These are phyloP conservation scores for Monochamus saltuarius DNA, from an alignment of 1,140 invertebrate genomes.

Conservation along the genomic window DNA sequence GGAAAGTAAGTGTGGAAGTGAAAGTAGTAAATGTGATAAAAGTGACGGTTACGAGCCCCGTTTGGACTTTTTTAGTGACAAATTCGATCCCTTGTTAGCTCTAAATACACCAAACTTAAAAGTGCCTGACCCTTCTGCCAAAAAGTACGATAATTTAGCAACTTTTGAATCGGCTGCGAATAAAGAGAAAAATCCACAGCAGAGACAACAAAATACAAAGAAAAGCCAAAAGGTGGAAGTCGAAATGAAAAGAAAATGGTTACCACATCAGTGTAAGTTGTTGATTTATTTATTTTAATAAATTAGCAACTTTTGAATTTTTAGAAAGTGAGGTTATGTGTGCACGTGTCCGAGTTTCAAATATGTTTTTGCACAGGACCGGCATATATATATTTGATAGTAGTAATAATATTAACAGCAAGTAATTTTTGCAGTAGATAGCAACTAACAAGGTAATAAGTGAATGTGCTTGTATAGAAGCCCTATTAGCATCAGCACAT, in stretches of 20 bases:
- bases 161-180: slow-evolving; percentile 55
- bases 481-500: too few relatives aligned
- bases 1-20: neutral
- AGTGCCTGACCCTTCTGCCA: slow-evolving; percentile 57
- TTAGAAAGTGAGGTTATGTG: slow-evolving; percentile 18
- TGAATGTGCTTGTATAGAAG: too few relatives aligned
- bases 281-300: too few relatives aligned
- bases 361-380: too few relatives aligned
- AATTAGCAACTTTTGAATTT: neutral
- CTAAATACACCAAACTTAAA: slow-evolving; percentile 59
- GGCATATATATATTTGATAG: too few relatives aligned
- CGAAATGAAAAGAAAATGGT: slow-evolving; percentile 42
- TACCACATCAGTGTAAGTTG: slow-evolving; percentile 55
- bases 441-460: too few relatives aligned
- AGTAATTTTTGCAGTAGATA: too few relatives aligned
- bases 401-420: too few relatives aligned
- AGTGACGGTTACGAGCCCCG: slow-evolving; percentile 57
- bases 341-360: neutral
- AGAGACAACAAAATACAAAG: slow-evolving; percentile 9
- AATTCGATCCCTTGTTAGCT: slow-evolving; percentile 68
- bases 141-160: slow-evolving; percentile 62
- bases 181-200: slow-evolving; percentile 17
- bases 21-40: neutral
- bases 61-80: slow-evolving; percentile 63
- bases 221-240: slow-evolving; percentile 25